Percentiles rank a stretch among this genome's conserved stretches.
These are phyloP conservation scores for Urechis unicinctus DNA, from an alignment of 2,888 invertebrate genomes.

Conservation along the genomic window DNA sequence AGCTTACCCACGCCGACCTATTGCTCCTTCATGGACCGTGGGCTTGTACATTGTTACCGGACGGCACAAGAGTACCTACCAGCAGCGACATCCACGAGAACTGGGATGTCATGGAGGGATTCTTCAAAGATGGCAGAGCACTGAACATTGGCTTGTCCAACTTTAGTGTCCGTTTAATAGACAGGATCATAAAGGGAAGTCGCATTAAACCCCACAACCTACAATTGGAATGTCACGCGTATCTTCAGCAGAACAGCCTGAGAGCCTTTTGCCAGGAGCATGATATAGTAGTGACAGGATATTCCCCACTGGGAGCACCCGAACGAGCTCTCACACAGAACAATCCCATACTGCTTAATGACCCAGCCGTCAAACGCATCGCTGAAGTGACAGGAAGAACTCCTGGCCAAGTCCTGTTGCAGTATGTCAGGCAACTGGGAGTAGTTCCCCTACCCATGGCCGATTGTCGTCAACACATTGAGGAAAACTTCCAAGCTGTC, in stretches of 20 bases:
- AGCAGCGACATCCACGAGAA: background rate
- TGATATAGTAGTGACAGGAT: background rate
- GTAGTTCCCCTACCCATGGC: background rate
- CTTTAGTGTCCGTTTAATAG: background rate
- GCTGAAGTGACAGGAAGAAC: background rate
- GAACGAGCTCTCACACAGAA: background rate
- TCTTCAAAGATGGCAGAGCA: background rate
- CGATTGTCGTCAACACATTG: background rate
- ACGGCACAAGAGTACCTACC: background rate
- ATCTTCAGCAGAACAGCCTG: background rate
- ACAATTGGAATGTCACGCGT: background rate
- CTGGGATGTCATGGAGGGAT: background rate
- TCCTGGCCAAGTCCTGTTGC: background rate
- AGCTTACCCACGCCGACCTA: background rate
- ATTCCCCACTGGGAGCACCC: background rate
- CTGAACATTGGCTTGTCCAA: background rate
- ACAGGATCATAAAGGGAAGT: background rate
- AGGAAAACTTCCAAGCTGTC: background rate
- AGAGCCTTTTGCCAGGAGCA: background rate
- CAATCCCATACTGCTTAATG: background rate
- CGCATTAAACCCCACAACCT: background rate
- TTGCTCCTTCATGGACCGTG: background rate
- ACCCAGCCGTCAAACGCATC: background rate
- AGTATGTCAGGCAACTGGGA: background rate
- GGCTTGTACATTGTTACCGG: background rate